Base-by-base conservation (phyloP, 2,888 invertebrate genomes). In the Lasioglossum pauxillum region DNA sequence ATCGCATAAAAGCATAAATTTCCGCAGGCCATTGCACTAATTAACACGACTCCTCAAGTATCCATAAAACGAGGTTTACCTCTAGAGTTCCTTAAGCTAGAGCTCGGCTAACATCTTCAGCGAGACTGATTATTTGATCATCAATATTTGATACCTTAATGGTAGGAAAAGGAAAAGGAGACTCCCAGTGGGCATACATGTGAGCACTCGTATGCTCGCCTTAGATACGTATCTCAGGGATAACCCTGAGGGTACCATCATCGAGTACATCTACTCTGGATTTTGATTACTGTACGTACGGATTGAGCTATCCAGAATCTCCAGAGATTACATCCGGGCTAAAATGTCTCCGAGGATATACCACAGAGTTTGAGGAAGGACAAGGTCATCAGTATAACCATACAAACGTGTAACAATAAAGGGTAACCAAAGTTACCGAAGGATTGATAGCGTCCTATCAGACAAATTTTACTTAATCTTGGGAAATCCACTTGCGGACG, bases 111-210 rank as follows among this genome's bases (percentile, higher is more conserved):
- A 67, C 67, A 23, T 38, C 23, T 38, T 38, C 38, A 23, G 38
- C 69, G 23, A 35, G 23, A 67, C 67, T 67, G 67, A 69, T 69
- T 69, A 69, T 23, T 23, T 1, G 23, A 38, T 23, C 69, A 69
- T 69, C 69, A 69, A 69, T 69, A 69, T 69, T 69, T 69, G 69
- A 69, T 69, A 38, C 23, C 12, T 35, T 69, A 69, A 38, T 69
- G 23, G 69, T 23, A 23, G 12, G 69, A 38, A 38, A 67, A 35
- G 67, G 35, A 35, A 10, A 38, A 38, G 69, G 35, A 23, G 38
- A 12, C 19, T 69, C 38, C 69, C 38, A 10, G 38, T 38, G 69
- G 69, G 12, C 12, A 23, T 69, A 69, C 38, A 38, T 35, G 23
- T 23, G 69, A 69, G 69, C 23, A 69, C 35, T 12, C 69, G 38